phyloP scores from a whole-genome alignment of 2,797 vertebrate species.

The Myotis planiceps region DNA sequence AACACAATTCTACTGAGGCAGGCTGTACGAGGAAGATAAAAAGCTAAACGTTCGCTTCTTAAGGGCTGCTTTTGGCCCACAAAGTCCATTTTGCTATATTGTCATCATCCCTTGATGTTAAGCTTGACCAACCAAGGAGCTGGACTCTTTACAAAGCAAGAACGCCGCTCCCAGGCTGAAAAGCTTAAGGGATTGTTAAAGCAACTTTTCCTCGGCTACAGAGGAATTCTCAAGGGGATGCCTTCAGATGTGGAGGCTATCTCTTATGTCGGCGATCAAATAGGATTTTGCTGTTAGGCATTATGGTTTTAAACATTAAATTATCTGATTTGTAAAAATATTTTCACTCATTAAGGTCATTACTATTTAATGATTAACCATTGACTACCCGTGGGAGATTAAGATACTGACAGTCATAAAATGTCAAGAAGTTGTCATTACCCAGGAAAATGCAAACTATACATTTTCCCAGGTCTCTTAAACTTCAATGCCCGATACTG shows the following conservation, averaged over 20 bases:
- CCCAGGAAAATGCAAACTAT: neutral
- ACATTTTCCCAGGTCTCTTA: neutral
- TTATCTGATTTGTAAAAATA: slow-evolving; percentile 60
- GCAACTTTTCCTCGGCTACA: neutral
- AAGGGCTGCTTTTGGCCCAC: slow-evolving; percentile 20
- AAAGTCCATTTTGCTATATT: slow-evolving; percentile 41
- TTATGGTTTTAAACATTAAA: slow-evolving; percentile 50
- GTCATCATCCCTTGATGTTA: neutral
- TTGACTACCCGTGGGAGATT: neutral
- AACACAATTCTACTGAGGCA: slow-evolving; percentile 23
- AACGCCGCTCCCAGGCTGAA: neutral
- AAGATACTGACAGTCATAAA: slow-evolving; percentile 19
- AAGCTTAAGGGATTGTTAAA: neutral
- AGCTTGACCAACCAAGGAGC: slow-evolving; percentile 8
- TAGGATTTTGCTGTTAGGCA: slow-evolving; percentile 19
- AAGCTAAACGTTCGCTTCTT: neutral
- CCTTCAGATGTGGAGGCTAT: neutral
- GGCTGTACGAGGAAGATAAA: neutral
- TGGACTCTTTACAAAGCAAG: slow-evolving; percentile 9
- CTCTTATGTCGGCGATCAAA: slow-evolving; percentile 19
- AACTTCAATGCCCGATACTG: neutral
- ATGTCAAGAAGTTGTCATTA: neutral
- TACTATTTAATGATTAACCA: slow-evolving; percentile 28
- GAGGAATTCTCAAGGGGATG: neutral
- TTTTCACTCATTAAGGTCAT: slow-evolving; percentile 50